Conservation (phyloP, 2,888 invertebrate species). For the Ganaspis brasiliensis region DNA sequence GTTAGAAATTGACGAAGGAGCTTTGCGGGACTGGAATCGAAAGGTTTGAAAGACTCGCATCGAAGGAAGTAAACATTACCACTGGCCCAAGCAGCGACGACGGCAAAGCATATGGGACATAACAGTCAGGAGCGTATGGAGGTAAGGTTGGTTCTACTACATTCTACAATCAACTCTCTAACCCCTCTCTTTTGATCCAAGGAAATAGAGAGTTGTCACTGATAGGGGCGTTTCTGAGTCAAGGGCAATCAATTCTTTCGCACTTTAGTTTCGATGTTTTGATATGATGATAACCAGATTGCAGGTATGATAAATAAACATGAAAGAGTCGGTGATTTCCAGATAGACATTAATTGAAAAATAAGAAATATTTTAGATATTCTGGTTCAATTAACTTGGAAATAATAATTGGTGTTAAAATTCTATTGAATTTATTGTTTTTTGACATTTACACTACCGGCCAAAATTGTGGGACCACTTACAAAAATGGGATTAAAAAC, state of each 20-base stretch:
- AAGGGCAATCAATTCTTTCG: neutral
- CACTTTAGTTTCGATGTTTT: neutral
- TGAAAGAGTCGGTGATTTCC: too few relatives aligned
- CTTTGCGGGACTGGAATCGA: slow-evolving; percentile 53
- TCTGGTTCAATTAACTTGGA: too few relatives aligned
- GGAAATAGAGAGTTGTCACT: slow-evolving; percentile 29
- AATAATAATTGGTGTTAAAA: too few relatives aligned
- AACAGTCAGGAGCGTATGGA: slow-evolving; percentile 71
- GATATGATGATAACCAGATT: too few relatives aligned
- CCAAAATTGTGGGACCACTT: too few relatives aligned
- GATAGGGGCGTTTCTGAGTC: slow-evolving; percentile 11
- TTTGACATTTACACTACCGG: too few relatives aligned
- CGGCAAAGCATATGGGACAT: slow-evolving; percentile 73
- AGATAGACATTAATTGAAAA: too few relatives aligned
- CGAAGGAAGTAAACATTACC: slow-evolving; percentile 72
- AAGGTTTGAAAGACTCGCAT: slow-evolving; percentile 66
- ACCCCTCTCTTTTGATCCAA: slow-evolving; percentile 13
- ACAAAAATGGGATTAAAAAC: too few relatives aligned
- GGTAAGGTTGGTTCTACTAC: neutral
- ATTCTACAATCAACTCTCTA: slow-evolving; percentile 7
- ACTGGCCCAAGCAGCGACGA: slow-evolving; percentile 76
- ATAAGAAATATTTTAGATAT: too few relatives aligned
- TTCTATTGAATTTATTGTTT: too few relatives aligned
- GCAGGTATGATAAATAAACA: too few relatives aligned
- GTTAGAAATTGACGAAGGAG: neutral